These are phyloP conservation scores for Acomys russatus DNA, from an alignment of 2,797 vertebrate genomes.

Conservation along the genomic window DNA sequence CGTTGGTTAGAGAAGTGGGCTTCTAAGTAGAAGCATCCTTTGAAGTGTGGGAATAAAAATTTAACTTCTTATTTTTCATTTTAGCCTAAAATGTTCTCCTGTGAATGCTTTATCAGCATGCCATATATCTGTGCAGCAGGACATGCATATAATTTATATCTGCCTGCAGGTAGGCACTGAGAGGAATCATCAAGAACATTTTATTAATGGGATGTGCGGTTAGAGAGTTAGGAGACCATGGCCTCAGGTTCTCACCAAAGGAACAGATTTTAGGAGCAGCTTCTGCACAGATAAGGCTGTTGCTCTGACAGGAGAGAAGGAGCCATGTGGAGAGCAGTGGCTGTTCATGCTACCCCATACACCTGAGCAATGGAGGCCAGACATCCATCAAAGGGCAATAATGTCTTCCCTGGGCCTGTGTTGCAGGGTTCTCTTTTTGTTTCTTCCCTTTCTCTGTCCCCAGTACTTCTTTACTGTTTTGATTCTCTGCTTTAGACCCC, in stretches of 20 bases:
- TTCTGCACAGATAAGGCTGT: background rate
- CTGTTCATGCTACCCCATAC: background rate
- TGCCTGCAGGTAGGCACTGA: background rate
- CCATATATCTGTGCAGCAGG: background rate
- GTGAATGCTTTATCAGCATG: background rate
- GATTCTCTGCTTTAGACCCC: background rate
- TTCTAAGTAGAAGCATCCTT: conserved; percentile 20
- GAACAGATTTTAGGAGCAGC: background rate
- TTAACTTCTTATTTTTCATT: conserved; percentile 28
- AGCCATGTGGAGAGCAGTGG: background rate
- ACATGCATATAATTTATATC: background rate
- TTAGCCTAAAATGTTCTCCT: background rate
- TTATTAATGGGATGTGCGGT: background rate
- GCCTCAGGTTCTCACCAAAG: conserved; percentile 9
- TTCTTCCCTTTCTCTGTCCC: background rate
- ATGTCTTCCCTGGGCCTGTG: background rate
- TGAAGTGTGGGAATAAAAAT: background rate
- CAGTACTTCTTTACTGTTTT: background rate
- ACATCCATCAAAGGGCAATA: background rate
- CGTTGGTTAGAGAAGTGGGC: background rate
- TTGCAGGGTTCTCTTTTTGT: background rate
- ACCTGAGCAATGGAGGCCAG: background rate
- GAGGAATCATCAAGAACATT: background rate
- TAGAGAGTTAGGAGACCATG: background rate
- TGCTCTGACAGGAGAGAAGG: background rate